phyloP scores from a whole-genome alignment of 2,797 vertebrate genomes.

The Lophura swinhoii region DNA sequence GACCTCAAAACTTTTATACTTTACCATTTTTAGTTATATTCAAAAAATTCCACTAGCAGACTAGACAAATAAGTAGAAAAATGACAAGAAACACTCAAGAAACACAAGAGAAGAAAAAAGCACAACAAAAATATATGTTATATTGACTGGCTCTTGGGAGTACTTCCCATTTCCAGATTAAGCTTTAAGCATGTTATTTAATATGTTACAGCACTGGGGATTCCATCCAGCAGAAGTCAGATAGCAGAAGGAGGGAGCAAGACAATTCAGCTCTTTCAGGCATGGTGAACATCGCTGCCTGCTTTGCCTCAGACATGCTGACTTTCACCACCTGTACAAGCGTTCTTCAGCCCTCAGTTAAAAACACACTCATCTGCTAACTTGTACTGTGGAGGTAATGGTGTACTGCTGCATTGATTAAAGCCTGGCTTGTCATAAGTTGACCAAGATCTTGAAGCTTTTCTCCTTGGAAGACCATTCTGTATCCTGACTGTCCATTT shows the following conservation, averaged over 20 bases:
- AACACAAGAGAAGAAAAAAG: neutral
- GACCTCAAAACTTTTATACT: neutral
- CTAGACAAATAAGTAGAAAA: slow-evolving; percentile 8
- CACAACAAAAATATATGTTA: neutral
- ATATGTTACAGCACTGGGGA: neutral
- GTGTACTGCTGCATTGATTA: neutral
- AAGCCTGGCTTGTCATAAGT: neutral
- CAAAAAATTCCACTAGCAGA: neutral
- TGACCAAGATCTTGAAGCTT: neutral
- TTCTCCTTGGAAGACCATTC: neutral
- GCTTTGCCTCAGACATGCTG: neutral
- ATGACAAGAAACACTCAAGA: neutral
- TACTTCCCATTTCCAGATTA: slow-evolving; percentile 47
- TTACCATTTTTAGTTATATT: slow-evolving; percentile 22
- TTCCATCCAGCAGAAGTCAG: slow-evolving; percentile 29
- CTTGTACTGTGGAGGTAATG: rapidly evolving
- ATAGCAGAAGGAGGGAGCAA: slow-evolving; percentile 23
- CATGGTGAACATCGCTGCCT: neutral
- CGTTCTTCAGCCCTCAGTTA: neutral
- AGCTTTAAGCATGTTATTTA: slow-evolving; percentile 35
- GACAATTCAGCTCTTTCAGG: neutral
- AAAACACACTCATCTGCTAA: neutral
- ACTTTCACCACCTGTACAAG: neutral
- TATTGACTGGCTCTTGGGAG: neutral
- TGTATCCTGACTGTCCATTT: neutral